phyloP scores from a whole-genome alignment of 2,888 invertebrate genomes.

The Chalcosyrphus nemorum region DNA sequence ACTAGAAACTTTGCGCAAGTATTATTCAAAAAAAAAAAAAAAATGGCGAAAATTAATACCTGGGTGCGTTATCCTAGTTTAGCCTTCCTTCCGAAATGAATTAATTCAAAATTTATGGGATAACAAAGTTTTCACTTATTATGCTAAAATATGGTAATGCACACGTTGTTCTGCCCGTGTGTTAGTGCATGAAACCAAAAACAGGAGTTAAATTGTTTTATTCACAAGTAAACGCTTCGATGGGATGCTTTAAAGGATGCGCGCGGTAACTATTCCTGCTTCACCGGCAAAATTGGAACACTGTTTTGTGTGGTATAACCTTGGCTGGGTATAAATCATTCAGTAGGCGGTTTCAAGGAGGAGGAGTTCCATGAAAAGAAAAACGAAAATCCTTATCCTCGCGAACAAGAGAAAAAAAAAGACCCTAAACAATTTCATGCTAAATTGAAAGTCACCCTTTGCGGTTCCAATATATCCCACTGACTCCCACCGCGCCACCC shows the following conservation, averaged over 20 bases:
- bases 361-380: background rate
- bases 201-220: background rate
- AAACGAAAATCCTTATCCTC: background rate
- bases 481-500: background rate
- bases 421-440: constrained; percentile 10
- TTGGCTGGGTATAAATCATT: background rate
- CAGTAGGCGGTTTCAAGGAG: background rate
- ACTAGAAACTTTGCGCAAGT: too few species aligned
- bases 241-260: background rate
- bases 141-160: constrained; percentile 8
- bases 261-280: background rate
- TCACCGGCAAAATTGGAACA: background rate
- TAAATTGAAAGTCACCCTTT: constrained; percentile 39
- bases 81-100: constrained; percentile 5
- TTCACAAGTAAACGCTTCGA: background rate
- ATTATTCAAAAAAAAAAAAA: background rate
- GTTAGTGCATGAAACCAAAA: background rate
- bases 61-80: constrained; percentile 12
- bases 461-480: constrained; percentile 26
- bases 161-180: background rate
- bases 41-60: constrained; percentile 10
- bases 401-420: background rate
- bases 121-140: constrained; percentile 18
- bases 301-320: background rate
- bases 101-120: constrained; percentile 32